Evolutionary conservation across 2,888 invertebrate genomes (phyloP).

Genomic region (Alentia gelatinosa): DNA sequence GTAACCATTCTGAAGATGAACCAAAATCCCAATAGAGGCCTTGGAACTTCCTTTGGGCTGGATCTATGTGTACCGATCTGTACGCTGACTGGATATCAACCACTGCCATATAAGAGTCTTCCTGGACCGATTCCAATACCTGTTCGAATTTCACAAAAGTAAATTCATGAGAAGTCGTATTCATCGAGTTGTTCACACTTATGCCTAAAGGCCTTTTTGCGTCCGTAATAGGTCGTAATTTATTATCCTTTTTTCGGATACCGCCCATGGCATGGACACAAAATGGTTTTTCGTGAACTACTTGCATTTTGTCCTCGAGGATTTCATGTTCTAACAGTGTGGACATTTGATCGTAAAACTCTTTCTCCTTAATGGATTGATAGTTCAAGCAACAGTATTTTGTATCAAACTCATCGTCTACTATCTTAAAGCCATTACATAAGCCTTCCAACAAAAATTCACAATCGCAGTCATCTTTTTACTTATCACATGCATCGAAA

Average conservation of each 20-base stretch:
- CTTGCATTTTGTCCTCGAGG: too few relatives aligned
- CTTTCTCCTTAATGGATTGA: too few relatives aligned
- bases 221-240: background rate
- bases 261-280: background rate
- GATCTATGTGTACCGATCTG: background rate
- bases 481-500: too few relatives aligned
- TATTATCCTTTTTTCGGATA: background rate
- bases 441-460: too few relatives aligned
- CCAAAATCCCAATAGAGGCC: background rate
- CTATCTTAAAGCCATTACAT: too few relatives aligned
- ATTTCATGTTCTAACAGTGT: too few relatives aligned
- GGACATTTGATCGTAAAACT: too few relatives aligned
- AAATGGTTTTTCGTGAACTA: background rate
- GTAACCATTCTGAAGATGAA: background rate
- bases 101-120: background rate
- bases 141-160: background rate
- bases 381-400: too few relatives aligned
- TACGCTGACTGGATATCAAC: background rate
- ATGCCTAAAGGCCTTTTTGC: background rate
- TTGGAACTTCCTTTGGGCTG: background rate
- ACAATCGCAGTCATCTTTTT: too few relatives aligned
- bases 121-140: background rate
- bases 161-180: background rate
- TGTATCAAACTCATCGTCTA: too few relatives aligned
- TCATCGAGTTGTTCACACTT: background rate